Evolutionary conservation across 2,888 invertebrate genomes (phyloP).

Genomic region (Drosophila seclusa): DNA sequence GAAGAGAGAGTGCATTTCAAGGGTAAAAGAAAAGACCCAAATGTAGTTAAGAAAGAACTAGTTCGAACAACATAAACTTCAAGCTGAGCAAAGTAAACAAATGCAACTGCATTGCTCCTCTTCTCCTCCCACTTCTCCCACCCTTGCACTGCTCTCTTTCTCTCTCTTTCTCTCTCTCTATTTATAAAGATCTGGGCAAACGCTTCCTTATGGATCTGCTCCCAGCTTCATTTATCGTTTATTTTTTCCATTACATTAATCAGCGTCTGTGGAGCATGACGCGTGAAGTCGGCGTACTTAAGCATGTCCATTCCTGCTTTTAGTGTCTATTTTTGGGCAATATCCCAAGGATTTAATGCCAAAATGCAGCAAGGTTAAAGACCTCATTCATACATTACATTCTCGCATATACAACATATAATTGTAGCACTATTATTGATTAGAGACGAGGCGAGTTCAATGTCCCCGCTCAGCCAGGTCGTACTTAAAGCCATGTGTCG

Average conservation of each 20-base stretch:
- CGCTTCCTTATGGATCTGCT: conserved; percentile 21
- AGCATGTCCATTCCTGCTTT: conserved; percentile 24
- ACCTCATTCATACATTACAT: conserved; percentile 49
- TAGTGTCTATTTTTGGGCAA: conserved; percentile 55
- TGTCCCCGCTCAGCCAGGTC: conserved; percentile 9
- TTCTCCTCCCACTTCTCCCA: neutral
- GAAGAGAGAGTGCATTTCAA: conserved; percentile 52
- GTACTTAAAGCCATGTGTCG: neutral
- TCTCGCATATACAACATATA: conserved; percentile 20
- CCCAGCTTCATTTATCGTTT: conserved; percentile 1
- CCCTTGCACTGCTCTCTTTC: neutral
- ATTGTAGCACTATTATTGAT: conserved; percentile 14
- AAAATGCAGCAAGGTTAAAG: conserved; percentile 61
- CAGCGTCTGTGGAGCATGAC: conserved; percentile 57
- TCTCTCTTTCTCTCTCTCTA: neutral
- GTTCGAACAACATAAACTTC: conserved; percentile 2
- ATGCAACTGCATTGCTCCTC: conserved; percentile 5
- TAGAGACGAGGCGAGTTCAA: conserved; percentile 38
- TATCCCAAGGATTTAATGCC: conserved; percentile 53
- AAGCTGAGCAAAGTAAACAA: conserved; percentile 37
- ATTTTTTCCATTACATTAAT: conserved; percentile 49
- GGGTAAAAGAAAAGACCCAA: conserved; percentile 45
- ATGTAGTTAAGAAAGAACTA: neutral
- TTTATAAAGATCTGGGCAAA: conserved; percentile 13
- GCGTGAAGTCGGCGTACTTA: conserved; percentile 18